These are phyloP conservation scores for Rotaria magnacalcarata DNA, from an alignment of 2,888 invertebrate species.

Conservation along the genomic window DNA sequence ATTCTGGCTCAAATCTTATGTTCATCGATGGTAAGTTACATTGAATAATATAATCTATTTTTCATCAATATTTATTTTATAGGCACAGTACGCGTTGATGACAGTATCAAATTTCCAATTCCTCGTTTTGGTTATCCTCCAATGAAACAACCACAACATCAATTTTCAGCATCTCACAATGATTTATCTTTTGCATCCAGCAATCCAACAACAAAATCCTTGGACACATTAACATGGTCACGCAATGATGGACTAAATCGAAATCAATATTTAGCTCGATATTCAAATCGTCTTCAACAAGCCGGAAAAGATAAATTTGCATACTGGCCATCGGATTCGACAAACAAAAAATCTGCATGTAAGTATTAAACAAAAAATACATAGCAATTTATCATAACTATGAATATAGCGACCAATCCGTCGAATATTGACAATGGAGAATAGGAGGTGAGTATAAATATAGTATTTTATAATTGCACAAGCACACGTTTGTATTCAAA, in stretches of 20 bases:
- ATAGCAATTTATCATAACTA: too few relatives aligned
- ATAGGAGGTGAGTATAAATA: too few relatives aligned
- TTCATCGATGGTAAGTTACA: neutral
- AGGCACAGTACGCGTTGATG: neutral
- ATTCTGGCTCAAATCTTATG: neutral
- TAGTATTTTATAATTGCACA: too few relatives aligned
- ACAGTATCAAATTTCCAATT: neutral
- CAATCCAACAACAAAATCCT: neutral
- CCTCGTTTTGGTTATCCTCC: conserved; percentile 8
- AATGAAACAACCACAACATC: neutral
- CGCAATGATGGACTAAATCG: neutral
- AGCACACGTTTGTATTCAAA: too few relatives aligned
- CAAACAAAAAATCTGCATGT: too few relatives aligned
- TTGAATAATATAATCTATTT: neutral
- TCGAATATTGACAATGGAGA: too few relatives aligned
- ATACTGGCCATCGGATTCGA: neutral
- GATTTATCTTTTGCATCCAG: neutral
- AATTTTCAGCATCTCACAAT: neutral
- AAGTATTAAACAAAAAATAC: too few relatives aligned
- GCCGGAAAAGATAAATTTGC: neutral
- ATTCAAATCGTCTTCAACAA: neutral
- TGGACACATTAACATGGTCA: neutral
- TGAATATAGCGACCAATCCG: too few relatives aligned
- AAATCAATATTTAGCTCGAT: neutral
- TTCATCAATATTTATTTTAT: too few relatives aligned